Evolutionary conservation across 2,888 invertebrate species (phyloP).

Genomic region (Drosophila putrida): DNA sequence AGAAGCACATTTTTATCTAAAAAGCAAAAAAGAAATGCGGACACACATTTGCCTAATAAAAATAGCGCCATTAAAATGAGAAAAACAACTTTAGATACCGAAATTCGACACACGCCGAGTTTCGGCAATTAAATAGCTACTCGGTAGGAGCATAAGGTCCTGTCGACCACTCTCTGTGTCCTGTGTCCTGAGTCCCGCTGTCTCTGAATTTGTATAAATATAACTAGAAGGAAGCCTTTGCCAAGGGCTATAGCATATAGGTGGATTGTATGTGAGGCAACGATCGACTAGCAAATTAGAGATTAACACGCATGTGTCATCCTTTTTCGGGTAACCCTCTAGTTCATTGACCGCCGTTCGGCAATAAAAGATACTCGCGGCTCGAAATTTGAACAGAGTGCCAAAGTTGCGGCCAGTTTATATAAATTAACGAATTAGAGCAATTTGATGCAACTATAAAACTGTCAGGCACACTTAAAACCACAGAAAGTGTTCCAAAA

Average conservation of each 20-base stretch:
- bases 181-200: constrained; percentile 37
- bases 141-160: constrained; percentile 62
- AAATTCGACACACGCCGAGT: constrained; percentile 77
- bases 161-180: constrained; percentile 18
- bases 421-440: constrained; percentile 75
- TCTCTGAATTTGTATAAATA: constrained; percentile 14
- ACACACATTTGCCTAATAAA: constrained; percentile 83
- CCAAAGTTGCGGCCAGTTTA: constrained; percentile 65
- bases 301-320: constrained; percentile 82
- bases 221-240: constrained; percentile 20
- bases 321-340: constrained; percentile 44
- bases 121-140: constrained; percentile 80
- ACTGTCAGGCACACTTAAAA: constrained; percentile 66
- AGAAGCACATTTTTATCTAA: constrained; percentile 68
- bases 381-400: constrained; percentile 53
- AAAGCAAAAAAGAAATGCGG: constrained; percentile 60
- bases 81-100: constrained; percentile 82
- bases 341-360: constrained; percentile 71
- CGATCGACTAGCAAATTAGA: constrained; percentile 80
- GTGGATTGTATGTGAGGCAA: constrained; percentile 23
- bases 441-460: constrained; percentile 77
- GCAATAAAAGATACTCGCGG: constrained; percentile 58
- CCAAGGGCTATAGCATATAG: constrained; percentile 28
- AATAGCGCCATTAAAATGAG: constrained; percentile 81
- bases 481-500: constrained; percentile 56